Evolutionary conservation across 2,113 vertebrate genomes (phyloP).

Genomic region (Eclectus roratus): DNA sequence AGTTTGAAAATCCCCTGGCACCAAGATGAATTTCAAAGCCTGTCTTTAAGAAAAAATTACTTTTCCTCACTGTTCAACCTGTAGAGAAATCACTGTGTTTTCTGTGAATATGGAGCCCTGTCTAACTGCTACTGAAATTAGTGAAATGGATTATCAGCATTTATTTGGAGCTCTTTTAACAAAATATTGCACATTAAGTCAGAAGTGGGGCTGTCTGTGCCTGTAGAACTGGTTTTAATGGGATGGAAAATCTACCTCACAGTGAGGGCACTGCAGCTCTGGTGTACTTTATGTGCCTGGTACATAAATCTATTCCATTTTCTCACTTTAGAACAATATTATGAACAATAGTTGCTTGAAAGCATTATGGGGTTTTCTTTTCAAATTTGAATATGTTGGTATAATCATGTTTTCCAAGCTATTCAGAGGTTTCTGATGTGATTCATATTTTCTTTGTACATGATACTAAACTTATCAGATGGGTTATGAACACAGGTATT

Average conservation of each 20-base stretch:
- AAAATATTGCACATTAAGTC: not conserved
- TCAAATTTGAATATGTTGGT: not conserved
- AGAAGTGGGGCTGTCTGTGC: not conserved
- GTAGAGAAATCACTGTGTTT: not conserved
- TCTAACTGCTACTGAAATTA: not conserved
- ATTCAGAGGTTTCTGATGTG: not conserved
- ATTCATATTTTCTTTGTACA: not conserved
- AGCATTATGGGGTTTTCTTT: not conserved
- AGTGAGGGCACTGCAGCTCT: not conserved
- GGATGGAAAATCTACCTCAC: not conserved
- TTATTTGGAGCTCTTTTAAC: not conserved
- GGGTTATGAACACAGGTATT: not conserved
- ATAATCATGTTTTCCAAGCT: slow-evolving; percentile 1
- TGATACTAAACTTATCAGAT: not conserved
- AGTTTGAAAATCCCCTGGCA: not conserved
- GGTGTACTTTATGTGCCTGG: not conserved
- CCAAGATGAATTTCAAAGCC: not conserved
- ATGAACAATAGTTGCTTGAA: slow-evolving; percentile 19
- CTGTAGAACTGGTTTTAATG: not conserved
- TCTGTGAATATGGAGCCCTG: not conserved
- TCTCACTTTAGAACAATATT: not conserved
- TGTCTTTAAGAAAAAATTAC: not conserved
- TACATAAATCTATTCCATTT: not conserved
- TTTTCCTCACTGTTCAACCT: not conserved
- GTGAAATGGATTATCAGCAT: not conserved